Base-by-base conservation (phyloP, 1,140 invertebrate genomes). In the Achroia grisella region DNA sequence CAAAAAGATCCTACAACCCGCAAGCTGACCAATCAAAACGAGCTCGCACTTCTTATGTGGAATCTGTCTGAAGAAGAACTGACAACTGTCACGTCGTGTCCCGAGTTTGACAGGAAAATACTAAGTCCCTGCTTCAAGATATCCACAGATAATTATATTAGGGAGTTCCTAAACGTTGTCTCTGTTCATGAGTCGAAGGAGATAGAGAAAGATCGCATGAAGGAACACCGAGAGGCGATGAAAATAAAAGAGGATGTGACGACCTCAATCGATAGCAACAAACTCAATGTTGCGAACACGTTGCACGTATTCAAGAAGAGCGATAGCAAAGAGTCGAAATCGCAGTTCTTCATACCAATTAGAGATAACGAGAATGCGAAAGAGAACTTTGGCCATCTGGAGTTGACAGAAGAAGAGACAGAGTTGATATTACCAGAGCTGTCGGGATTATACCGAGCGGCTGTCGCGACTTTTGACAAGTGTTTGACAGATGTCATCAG, bases 341-440 rank as follows among this genome's bases (percentile, higher is more conserved):
- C 82, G 0, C 75, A 86, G 44, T 87, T 87, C 54, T 87, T 86
- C 29, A 79, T 87, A 44, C 76, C 83, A 0, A 77, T 87, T n/a
- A 63, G 62, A 0, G 76, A 82, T 12, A 67, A 50, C n/a, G 71
- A 76, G 9, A 23, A 23, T 23, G 54, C 69, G 4, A 71, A 66
- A 43, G 71, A 82, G n/a, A 71, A 63, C 0, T 83, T 80, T 40
- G 76, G 79, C 0, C 79, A 80, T 55, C 40, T 83, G 2, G 59
- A 79, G 56, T 64, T 83, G 6, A 49, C 68, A 0, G 80, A 86
- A 4, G 78, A 84, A 17, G 76, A 84, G 44, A 53, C 56, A 4
- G 81, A 86, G 34, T 53, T 87, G n/a, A 37, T 57, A 2, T 28
- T 71, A 1, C 83, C 83, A 0, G 79, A 82, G 4, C 46, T 86